phyloP scores from a whole-genome alignment of 2,888 invertebrate species.

The Hyposoter didymator region DNA sequence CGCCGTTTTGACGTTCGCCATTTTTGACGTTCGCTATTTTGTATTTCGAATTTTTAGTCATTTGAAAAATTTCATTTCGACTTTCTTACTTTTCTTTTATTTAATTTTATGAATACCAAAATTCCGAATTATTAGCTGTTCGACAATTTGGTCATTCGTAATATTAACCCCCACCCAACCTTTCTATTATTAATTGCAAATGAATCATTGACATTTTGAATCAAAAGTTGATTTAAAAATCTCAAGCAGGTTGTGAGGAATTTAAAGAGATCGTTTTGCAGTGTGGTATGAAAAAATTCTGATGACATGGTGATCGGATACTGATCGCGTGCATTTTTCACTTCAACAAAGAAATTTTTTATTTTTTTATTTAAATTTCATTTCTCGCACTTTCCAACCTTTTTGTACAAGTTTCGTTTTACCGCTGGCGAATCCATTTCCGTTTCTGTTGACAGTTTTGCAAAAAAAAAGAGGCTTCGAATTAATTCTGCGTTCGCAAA shows the following conservation, averaged over 20 bases:
- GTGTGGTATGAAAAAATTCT: not conserved
- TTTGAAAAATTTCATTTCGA: too few relatives aligned
- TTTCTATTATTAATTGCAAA: not conserved
- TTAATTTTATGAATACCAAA: too few relatives aligned
- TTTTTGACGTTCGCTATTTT: too few relatives aligned
- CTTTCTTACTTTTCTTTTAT: too few relatives aligned
- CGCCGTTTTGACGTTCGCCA: too few relatives aligned
- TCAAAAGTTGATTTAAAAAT: too few relatives aligned
- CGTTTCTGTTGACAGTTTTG: not conserved
- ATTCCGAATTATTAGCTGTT: too few relatives aligned
- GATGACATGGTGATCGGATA: not conserved
- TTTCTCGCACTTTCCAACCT: not conserved
- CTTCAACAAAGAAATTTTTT: not conserved
- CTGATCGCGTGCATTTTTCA: not conserved
- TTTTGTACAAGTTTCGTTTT: not conserved
- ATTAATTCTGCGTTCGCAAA: slow-evolving; percentile 15
- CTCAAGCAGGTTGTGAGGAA: not conserved
- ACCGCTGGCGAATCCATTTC: not conserved
- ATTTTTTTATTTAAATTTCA: not conserved
- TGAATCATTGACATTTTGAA: too few relatives aligned
- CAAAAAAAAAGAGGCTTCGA: not conserved
- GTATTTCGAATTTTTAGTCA: too few relatives aligned
- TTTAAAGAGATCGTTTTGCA: not conserved
- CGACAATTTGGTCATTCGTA: too few relatives aligned
- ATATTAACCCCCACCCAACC: too few relatives aligned